phyloP scores from a whole-genome alignment of 2,113 vertebrate species.

The Lamprotornis superbus region DNA sequence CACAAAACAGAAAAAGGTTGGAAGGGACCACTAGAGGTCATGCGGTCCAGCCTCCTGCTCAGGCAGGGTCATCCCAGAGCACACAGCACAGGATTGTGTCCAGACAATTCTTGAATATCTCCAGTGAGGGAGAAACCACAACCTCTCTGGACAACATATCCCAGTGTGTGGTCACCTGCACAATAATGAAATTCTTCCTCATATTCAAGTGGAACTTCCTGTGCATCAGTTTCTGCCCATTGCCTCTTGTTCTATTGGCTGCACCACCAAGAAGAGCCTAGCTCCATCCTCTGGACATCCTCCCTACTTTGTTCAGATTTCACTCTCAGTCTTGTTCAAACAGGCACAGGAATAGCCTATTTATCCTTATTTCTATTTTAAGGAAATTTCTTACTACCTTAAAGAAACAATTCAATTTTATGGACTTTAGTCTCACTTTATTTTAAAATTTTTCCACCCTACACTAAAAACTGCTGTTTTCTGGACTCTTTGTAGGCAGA shows the following conservation, averaged over 20 bases:
- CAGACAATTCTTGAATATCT: neutral
- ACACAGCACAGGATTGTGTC: neutral
- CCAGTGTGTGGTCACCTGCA: neutral
- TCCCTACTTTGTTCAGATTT: neutral
- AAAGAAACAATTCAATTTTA: neutral
- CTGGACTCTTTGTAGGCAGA: neutral
- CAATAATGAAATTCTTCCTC: neutral
- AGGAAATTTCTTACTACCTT: neutral
- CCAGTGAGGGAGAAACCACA: neutral
- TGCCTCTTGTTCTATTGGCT: neutral
- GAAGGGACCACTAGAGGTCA: neutral
- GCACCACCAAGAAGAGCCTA: neutral
- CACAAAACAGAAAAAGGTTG: neutral
- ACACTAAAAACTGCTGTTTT: neutral
- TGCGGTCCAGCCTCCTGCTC: neutral
- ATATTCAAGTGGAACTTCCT: neutral
- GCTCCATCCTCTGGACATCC: neutral
- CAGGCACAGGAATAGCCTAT: neutral
- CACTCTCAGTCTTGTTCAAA: neutral
- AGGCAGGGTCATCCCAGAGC: neutral
- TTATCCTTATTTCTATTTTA: neutral
- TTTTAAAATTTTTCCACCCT: neutral
- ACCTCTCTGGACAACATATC: neutral
- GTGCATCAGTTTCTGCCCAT: neutral
- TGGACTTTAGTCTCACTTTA: neutral